Evolutionary conservation across 92 coral and sea anemone species (phyloP).

Genomic region (Paragorgia papillata): DNA sequence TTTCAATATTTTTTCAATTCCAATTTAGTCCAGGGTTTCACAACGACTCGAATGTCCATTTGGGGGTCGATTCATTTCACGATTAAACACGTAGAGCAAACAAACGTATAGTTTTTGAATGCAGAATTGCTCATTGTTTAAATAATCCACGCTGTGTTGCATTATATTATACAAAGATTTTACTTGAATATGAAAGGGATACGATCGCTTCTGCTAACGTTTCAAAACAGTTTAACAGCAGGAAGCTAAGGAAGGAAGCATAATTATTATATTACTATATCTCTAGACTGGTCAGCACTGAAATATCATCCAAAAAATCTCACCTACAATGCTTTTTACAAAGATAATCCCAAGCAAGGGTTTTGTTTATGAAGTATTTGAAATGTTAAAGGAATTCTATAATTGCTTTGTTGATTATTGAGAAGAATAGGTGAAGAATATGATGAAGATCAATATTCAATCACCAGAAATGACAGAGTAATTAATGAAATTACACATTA

Average conservation of each 20-base stretch:
- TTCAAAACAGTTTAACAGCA: not conserved
- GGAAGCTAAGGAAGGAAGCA: no score
- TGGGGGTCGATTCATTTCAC: not conserved
- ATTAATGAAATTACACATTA: no score
- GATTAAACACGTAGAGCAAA: not conserved
- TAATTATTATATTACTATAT: not conserved
- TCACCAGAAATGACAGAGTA: no score
- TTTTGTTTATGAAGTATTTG: no score
- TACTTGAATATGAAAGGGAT: not conserved
- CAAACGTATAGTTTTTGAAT: not conserved
- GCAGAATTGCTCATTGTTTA: constrained; percentile 20
- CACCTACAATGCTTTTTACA: no score
- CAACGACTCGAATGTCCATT: constrained; percentile 3
- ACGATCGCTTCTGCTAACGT: not conserved
- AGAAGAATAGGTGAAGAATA: not conserved
- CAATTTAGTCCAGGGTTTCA: not conserved
- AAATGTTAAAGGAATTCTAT: no score
- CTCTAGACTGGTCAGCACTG: no score
- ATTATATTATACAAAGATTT: not conserved
- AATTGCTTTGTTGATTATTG: not conserved
- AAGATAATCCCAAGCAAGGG: no score
- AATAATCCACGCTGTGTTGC: constrained; percentile 26
- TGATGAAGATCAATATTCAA: no score
- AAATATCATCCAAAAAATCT: no score
- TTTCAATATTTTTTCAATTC: not conserved